Evolutionary conservation across 2,113 vertebrate genomes (phyloP).

Genomic region (Phocoena sinus): DNA sequence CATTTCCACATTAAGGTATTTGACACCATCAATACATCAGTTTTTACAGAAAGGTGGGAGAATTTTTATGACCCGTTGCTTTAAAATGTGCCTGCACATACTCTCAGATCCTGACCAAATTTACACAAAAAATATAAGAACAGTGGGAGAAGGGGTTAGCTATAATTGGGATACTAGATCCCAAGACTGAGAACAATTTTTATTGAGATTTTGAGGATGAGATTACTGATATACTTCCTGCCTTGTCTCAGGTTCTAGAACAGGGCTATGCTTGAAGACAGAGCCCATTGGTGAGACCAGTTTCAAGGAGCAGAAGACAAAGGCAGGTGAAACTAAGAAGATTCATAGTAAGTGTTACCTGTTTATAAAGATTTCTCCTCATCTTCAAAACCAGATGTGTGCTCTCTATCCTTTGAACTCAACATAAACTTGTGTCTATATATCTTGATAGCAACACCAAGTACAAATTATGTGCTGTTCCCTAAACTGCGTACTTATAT

Average conservation of each 20-base stretch:
- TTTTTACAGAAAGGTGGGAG: constrained; percentile 9
- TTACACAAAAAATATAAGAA: neutral
- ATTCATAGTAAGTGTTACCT: neutral
- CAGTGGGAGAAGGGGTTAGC: neutral
- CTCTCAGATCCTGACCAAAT: neutral
- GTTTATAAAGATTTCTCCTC: neutral
- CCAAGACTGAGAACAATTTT: neutral
- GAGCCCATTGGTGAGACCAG: neutral
- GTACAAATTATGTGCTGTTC: neutral
- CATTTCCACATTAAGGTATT: neutral
- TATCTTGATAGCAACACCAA: neutral
- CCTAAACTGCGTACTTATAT: neutral
- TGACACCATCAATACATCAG: neutral
- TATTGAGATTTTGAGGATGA: neutral
- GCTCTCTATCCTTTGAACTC: neutral
- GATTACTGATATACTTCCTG: neutral
- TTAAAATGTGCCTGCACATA: neutral
- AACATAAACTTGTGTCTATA: neutral
- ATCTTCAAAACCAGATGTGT: neutral
- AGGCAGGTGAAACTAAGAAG: neutral
- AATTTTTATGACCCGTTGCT: neutral
- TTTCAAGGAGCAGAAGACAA: neutral
- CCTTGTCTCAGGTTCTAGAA: neutral
- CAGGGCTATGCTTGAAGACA: neutral
- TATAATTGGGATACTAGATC: neutral